A percentile compares a stretch with the other conserved stretches of the same genome.
These are phyloP conservation scores for Fundulus diaphanus DNA, from an alignment of 2,797 vertebrate species.

Conservation along the genomic window DNA sequence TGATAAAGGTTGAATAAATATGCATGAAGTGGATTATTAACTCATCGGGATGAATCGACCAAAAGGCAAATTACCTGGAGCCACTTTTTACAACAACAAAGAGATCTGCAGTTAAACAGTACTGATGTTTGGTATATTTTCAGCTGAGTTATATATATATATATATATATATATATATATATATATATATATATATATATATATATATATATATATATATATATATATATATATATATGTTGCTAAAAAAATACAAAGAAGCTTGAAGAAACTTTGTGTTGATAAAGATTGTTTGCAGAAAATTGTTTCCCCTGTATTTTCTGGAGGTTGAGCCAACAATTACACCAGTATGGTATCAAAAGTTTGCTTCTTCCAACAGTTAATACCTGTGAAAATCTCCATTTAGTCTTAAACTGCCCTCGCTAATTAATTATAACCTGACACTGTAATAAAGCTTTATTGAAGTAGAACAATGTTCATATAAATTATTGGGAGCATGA, in stretches of 20 bases:
- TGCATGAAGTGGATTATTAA: not conserved
- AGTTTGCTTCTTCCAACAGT: constrained; percentile 3
- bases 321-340: not conserved
- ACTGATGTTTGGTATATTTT: not conserved
- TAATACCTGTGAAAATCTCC: not conserved
- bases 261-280: not conserved
- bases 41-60: not conserved
- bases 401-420: not conserved
- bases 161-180: not conserved
- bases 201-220: constrained; percentile 5
- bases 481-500: constrained; percentile 25
- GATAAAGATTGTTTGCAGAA: not conserved
- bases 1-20: not conserved
- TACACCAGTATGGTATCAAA: not conserved
- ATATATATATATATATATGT: constrained; percentile 1
- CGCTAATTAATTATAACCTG: constrained; percentile 6
- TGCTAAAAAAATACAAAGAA: not conserved
- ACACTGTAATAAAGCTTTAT: constrained; percentile 20
- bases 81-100: not conserved
- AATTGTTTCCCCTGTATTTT: not conserved
- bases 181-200: constrained; percentile 6
- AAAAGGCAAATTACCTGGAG: no score
- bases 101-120: not conserved
- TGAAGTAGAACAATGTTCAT: constrained; percentile 21
- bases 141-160: constrained; percentile 1